phyloP scores from a whole-genome alignment of 1,140 invertebrate species.

The Saccostrea glomerata region DNA sequence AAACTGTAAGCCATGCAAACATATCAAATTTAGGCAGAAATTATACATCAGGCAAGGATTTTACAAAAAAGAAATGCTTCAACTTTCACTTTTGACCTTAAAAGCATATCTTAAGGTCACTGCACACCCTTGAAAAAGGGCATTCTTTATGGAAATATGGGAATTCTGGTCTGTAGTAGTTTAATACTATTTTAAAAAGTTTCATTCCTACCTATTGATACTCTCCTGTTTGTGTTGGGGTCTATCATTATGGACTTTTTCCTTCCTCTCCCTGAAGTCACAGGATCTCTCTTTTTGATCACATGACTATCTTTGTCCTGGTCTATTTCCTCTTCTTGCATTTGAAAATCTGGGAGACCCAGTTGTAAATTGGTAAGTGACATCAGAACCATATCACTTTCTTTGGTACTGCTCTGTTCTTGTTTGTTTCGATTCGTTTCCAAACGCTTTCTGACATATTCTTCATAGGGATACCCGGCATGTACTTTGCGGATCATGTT shows the following conservation, averaged over 20 bases:
- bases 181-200: not conserved
- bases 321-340: not conserved
- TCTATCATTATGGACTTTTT: not conserved
- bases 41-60: too few relatives aligned
- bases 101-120: too few relatives aligned
- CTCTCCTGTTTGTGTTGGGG: not conserved
- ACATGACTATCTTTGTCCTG: not conserved
- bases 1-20: too few relatives aligned
- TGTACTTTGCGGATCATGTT: constrained; percentile 33
- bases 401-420: not conserved
- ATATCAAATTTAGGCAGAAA: too few relatives aligned
- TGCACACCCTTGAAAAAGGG: too few relatives aligned
- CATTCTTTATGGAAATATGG: too few relatives aligned
- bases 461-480: constrained; percentile 43
- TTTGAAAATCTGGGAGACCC: constrained; percentile 38
- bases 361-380: constrained; percentile 45
- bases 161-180: too few relatives aligned
- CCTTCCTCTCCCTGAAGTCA: not conserved
- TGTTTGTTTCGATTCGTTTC: constrained; percentile 23
- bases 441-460: constrained; percentile 41
- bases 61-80: too few relatives aligned
- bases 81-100: too few relatives aligned
- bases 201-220: not conserved
- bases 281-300: not conserved
- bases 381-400: constrained; percentile 55